Conservation (phyloP, 2,888 invertebrate species). For the Pristionchus exspectatus region DNA sequence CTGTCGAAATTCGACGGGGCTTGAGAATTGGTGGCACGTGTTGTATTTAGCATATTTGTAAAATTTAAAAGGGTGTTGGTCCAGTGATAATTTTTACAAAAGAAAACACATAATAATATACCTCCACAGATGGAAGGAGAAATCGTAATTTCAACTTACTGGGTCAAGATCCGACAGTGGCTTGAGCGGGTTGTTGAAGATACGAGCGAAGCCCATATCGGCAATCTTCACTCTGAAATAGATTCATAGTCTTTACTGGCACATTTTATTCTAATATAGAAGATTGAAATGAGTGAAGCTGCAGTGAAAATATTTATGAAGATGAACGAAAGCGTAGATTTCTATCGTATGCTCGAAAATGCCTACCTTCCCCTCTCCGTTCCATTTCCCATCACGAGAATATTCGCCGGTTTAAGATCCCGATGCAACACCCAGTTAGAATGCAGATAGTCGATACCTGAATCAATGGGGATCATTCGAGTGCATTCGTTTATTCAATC, state of each 20-base stretch:
- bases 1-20: too few relatives aligned
- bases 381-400: conserved; percentile 99
- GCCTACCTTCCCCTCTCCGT: conserved; percentile 88
- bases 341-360: too few relatives aligned
- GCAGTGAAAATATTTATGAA: too few relatives aligned
- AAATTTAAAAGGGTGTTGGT: too few relatives aligned
- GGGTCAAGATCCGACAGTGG: conserved; percentile 98
- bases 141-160: neutral
- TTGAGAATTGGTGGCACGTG: too few relatives aligned
- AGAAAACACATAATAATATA: too few relatives aligned
- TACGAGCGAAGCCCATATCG: conserved; percentile 98
- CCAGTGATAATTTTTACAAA: too few relatives aligned
- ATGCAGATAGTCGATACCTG: conserved; percentile 93
- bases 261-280: neutral
- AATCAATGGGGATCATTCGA: neutral
- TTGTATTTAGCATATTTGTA: too few relatives aligned
- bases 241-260: too few relatives aligned
- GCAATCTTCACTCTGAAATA: conserved; percentile 82
- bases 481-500: too few relatives aligned
- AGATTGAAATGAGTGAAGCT: neutral
- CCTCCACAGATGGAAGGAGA: neutral
- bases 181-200: conserved; percentile 97
- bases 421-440: conserved; percentile 99
- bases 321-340: neutral
- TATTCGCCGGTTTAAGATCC: conserved; percentile 91